A percentile compares a stretch with the other conserved stretches of the same genome.
These are phyloP conservation scores for Metopolophium dirhodum DNA, from an alignment of 1,140 invertebrate species.

Conservation along the genomic window DNA sequence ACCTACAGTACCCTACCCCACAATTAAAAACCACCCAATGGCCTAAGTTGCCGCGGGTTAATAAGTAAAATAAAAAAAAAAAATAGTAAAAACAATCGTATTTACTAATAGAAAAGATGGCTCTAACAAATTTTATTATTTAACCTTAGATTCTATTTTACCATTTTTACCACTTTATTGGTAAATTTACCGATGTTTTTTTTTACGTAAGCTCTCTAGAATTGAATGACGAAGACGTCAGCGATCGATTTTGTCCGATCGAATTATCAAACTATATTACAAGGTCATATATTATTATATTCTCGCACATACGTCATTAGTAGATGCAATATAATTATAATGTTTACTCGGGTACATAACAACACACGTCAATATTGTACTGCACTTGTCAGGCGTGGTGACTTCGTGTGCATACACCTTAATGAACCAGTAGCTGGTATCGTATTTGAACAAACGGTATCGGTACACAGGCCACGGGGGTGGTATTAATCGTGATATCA, in stretches of 20 bases:
- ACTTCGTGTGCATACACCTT: neutral
- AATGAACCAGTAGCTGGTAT: neutral
- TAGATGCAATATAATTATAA: neutral
- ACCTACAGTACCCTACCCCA: too few species aligned
- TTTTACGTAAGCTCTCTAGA: too few species aligned
- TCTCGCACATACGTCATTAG: neutral
- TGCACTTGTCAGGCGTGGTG: neutral
- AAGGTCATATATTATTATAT: neutral
- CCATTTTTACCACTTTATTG: too few species aligned
- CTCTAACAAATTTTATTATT: too few species aligned
- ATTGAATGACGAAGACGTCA: neutral
- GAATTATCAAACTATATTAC: too few species aligned
- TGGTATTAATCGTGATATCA: neutral
- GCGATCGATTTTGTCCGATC: neutral
- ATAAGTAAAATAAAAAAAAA: too few species aligned
- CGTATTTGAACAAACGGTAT: neutral
- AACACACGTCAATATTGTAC: neutral
- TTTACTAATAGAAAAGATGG: too few species aligned
- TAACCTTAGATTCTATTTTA: too few species aligned
- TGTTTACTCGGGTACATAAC: neutral
- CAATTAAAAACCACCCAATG: too few species aligned
- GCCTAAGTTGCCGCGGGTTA: too few species aligned
- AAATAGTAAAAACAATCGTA: too few species aligned
- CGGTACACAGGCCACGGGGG: neutral
- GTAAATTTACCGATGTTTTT: too few species aligned